Conservation (phyloP, 2,797 vertebrate genomes). For the Ispidina lecontei region DNA sequence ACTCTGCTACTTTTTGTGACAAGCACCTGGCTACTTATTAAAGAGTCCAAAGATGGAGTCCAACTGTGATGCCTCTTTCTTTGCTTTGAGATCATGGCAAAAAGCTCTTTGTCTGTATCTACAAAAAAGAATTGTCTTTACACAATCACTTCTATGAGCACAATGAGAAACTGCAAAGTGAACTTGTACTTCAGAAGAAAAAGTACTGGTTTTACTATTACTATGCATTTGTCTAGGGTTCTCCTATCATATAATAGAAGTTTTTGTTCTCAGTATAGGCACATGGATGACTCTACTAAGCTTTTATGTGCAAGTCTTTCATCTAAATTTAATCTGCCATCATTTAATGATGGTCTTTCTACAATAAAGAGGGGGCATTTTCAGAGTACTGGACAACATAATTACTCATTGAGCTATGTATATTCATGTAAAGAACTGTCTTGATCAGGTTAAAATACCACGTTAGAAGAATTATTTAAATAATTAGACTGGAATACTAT, state of each 20-base stretch:
- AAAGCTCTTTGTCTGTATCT: not conserved
- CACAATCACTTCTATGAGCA: not conserved
- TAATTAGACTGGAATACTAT: not conserved
- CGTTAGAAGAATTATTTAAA: conserved; percentile 9
- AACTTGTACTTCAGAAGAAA: conserved; percentile 40
- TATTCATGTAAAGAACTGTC: not conserved
- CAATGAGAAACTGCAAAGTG: conserved; percentile 17
- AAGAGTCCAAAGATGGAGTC: not conserved
- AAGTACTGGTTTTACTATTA: not conserved
- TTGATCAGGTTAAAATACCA: not conserved
- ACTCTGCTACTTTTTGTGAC: not conserved
- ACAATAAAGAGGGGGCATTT: conserved; percentile 30
- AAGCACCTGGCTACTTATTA: not conserved
- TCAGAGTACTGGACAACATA: conserved; percentile 38
- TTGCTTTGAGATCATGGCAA: not conserved
- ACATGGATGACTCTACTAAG: conserved; percentile 8
- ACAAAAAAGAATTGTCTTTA: not conserved
- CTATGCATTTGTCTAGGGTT: not conserved
- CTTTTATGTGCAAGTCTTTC: conserved; percentile 45
- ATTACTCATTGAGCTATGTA: conserved; percentile 20
- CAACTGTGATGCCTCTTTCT: not conserved
- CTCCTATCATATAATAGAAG: not conserved
- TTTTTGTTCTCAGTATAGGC: conserved; percentile 34
- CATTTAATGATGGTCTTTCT: conserved; percentile 15
- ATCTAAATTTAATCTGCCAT: conserved; percentile 47